Base-by-base conservation (phyloP, 2,113 vertebrate species). In the Eurypyga helias region DNA sequence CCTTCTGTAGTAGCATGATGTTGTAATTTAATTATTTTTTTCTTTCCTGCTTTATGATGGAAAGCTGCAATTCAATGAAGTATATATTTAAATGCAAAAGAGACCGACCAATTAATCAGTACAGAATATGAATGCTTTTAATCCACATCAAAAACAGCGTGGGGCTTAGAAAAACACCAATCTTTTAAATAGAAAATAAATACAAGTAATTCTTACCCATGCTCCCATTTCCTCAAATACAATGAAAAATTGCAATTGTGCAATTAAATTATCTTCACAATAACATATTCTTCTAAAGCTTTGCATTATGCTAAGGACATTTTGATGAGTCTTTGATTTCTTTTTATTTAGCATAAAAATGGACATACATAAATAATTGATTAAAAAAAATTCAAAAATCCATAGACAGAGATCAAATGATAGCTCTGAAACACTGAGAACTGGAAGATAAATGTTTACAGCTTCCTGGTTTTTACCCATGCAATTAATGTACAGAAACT, bases 81-180 rank as follows among this genome's bases (percentile, higher is more conserved):
- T 87, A 96, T 96, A 96, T 96, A 97, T 97, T 97, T 97, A 96
- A 97, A 97, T 97, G 92, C 95, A 97, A 97, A 97, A 95, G 69
- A 97, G 94, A 80, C 96, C 87, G n/a, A 90, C 83, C 90, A 93
- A 72, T 96, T 97, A 96, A 95, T 87, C 94, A 93, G 80, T 36
- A 61, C 73, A 94, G 80, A 97, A 96, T 89, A 92, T 3, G 15
- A 94, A 78, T 76, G 83, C 72, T 95, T 92, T 96, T 92, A 95
- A 95, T 96, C 81, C 95, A 88, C 95, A 95, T 95, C 16, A 95
- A 75, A 94, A 94, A 34, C 28, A 2, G 11, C 0, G 45, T 12
- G 23, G 61, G 2, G 10, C 84, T 91, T 91, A 93, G 78, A 79
- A 91, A 93, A 92, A 49, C 31, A 72, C 38, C 29, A 41, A 67